Base-by-base conservation (phyloP, 1,140 invertebrate genomes). In the Drosophila asahinai region DNA sequence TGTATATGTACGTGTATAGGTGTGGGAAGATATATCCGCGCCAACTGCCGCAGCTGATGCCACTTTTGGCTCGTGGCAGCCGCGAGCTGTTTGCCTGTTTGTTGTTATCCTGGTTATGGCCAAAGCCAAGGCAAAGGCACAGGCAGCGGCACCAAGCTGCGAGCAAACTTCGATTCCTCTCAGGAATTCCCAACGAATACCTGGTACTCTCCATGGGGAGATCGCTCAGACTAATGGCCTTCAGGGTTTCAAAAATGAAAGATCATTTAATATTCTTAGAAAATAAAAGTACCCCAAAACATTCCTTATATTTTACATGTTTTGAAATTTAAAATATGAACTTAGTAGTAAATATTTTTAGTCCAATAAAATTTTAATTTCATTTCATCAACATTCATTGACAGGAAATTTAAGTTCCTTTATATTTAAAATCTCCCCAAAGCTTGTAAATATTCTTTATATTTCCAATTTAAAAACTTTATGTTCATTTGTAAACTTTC, bases 1-100 rank as follows among this genome's bases (percentile, higher is more conserved):
- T 73, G 63, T 60, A 63, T 58, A 45, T 58, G 3, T 55, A 63
- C 11, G 61, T 14, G 51, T 33, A 25, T 33, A 48, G 43, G 49
- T 40, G 43, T 36, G 45, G 33, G 22, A 87, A 83, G 84, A 89
- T 89, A 89, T 89, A 89, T 84, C 77, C 77, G 60, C 70, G 81
- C 77, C 84, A 89, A 89, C 86, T 89, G 84, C 81, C 87, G 84
- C 84, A 89, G 84, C 84, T 89, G 84, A 89, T 87, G 84, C 84
- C 74, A 89, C 78, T 89, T 89, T 89, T 89, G 84, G 84, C 84
- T 83, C 77, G 81, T 84, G 84, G 84, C 84, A 75, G 84, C 74
- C 83, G 74, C 82, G 82, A 77, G 81, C 84, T 87, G 80, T 66
- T 86, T 86, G 75, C 75, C 63, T 47, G 74, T 81, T 75, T 75